Conservation (phyloP, 2,888 invertebrate genomes). For the Synergus japonicus region DNA sequence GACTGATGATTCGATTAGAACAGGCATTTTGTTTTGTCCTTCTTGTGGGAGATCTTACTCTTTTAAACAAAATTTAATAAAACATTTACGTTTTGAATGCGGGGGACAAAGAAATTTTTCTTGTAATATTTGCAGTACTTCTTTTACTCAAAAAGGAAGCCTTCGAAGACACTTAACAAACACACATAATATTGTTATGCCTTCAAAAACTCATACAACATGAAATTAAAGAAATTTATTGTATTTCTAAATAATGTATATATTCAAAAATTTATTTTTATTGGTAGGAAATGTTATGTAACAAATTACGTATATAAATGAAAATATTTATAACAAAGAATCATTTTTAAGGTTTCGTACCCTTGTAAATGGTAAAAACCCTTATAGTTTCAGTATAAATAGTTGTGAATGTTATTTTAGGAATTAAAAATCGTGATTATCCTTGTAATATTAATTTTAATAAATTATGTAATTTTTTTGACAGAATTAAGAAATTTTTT, state of each 20-base stretch:
- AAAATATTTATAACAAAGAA: not conserved
- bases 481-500: not conserved
- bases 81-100: constrained; percentile 78
- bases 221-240: not conserved
- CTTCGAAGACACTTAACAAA: constrained; percentile 65
- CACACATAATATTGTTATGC: constrained; percentile 65
- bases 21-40: constrained; percentile 60
- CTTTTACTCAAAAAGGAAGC: constrained; percentile 68
- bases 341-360: no score
- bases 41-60: constrained; percentile 75
- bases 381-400: no score
- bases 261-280: not conserved
- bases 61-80: constrained; percentile 80
- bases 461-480: not conserved
- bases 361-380: not conserved
- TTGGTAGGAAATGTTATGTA: not conserved
- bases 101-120: constrained; percentile 67
- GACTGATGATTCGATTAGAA: not conserved
- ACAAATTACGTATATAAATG: not conserved
- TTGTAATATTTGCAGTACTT: constrained; percentile 65
- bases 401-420: no score
- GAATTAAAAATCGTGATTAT: not conserved
- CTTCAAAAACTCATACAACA: constrained; percentile 52
- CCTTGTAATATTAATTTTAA: not conserved
- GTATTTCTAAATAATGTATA: not conserved